Evolutionary conservation across 2,797 vertebrate genomes (phyloP), one percentile per base, ranked within the genome.

Genomic region (Antrozous pallidus): DNA sequence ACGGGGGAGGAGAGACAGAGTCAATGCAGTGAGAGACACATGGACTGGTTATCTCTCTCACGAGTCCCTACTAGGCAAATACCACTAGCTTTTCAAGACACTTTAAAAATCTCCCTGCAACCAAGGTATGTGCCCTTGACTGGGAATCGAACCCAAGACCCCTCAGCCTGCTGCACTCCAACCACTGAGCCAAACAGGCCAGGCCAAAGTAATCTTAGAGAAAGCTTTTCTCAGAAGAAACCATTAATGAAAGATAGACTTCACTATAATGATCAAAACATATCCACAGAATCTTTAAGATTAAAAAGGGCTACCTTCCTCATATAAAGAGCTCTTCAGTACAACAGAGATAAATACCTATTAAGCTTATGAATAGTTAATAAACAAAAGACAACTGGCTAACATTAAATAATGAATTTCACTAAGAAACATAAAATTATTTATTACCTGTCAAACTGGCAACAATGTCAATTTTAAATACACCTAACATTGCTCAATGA

Each of bases 171-270:
- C 12, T 0, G 31, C 56, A 28, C 58, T 61, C 12, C 28, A 31
- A 61, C 28, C 58, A 61, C 58, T 31, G 58, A 16, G 58, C 13
- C 58, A 61, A 61, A 61, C 58, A 5, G 6, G 12, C 58, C 12
- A 61, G 58, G 6, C 28, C 58, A 61, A 61, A 61, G 58, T 61
- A 14, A 61, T 54, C 61, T 77, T 90, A 74, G 13, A 65, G 40
- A 77, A 88, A 75, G 20, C 26, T 51, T 89, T 95, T 89, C 65
- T 69, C 70, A 92, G 58, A 24, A 88, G 40, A 82, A 91, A 65
- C 26, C 33, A 24, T 54, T 47, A 87, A 87, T 26, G 33, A 77
- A 70, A 88, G 33, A 79, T 85, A 80, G 47, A 87, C 12, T 31
- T 69, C 36, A 69, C 49, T 54, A 78, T 22, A 85, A 77, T 42